Base-by-base conservation (phyloP, 2,888 invertebrate species). In the Pyrochroa serraticornis region DNA sequence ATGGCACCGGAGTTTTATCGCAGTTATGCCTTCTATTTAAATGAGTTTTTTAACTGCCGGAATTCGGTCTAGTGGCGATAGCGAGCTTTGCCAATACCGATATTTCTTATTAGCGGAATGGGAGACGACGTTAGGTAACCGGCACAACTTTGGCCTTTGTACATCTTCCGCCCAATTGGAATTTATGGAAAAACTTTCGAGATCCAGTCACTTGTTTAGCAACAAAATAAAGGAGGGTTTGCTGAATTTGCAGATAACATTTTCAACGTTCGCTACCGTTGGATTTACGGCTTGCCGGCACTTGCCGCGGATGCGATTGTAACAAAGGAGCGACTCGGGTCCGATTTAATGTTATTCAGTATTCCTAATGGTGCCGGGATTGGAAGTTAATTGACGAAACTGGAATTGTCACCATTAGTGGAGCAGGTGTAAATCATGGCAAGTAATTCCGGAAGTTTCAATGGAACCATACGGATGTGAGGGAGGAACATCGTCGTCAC, bases 141-240 rank as follows among this genome's bases (percentile, higher is more conserved):
- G 22, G 22, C 22, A 5, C 22, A 5, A 22, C 22, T 2, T 5
- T 22, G 22, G 22, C 32, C 32, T 51, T 49, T 48, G 60, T 51
- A 38, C 46, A 48, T 59, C 56, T 60, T 56, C 60, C 57, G 60
- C 31, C 45, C 52, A 22, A 60, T 60, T 37, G 47, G 9, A 49
- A 60, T 60, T 60, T 60, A 60, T 58, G 57, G 51, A 58, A 60
- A 60, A 60, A 60, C 57, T 60, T 60, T 47, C 39, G 37, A 54
- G 59, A 55, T 45, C 60, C 33, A 52, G 52, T 52, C 57, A 46
- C 57, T 60, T 58, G 60, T 53, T 52, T 52, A 48, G 43, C 46
- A 46, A 52, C 60, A 57, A 56, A 52, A 53, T 48, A 58, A 58
- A 60, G 37, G 48, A 38, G 45, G 32, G n/a, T 30, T 32, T 46